phyloP scores from a whole-genome alignment of 2,888 invertebrate genomes.

The Meandrusa payeni region DNA sequence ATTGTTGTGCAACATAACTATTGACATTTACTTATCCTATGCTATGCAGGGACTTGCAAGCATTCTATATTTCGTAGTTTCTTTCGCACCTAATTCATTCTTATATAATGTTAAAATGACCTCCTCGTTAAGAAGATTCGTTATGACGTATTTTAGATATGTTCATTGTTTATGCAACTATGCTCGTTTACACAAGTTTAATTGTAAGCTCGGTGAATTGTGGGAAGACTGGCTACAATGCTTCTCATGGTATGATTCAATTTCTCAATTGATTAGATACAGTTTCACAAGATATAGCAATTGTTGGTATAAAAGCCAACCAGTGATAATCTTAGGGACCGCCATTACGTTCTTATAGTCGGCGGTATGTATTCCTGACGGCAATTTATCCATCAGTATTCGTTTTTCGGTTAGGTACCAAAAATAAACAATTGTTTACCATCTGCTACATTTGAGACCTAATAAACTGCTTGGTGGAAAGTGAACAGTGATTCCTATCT shows the following conservation, averaged over 20 bases:
- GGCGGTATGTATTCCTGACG: too few species aligned
- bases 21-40: slow-evolving; percentile 72
- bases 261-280: slow-evolving; percentile 15
- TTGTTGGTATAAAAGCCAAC: too few species aligned
- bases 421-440: too few species aligned
- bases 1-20: slow-evolving; percentile 59
- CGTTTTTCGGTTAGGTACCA: too few species aligned
- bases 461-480: too few species aligned
- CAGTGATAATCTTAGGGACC: too few species aligned
- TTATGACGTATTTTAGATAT: slow-evolving; percentile 14
- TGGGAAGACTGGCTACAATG: slow-evolving; percentile 45
- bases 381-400: too few species aligned
- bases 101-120: slow-evolving; percentile 38
- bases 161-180: slow-evolving; percentile 23
- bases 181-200: slow-evolving; percentile 37
- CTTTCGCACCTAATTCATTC: slow-evolving; percentile 31
- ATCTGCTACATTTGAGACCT: too few species aligned
- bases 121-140: slow-evolving; percentile 13
- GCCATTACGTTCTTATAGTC: too few species aligned
- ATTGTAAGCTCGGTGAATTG: slow-evolving; percentile 38
- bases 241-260: slow-evolving; percentile 34
- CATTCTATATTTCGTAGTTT: slow-evolving; percentile 41
- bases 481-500: too few species aligned
- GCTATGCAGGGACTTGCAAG: slow-evolving; percentile 43
- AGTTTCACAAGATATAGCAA: slow-evolving; percentile 1